Conservation (phyloP, 2,113 vertebrate species). For the Rhodinocichla rosea region DNA sequence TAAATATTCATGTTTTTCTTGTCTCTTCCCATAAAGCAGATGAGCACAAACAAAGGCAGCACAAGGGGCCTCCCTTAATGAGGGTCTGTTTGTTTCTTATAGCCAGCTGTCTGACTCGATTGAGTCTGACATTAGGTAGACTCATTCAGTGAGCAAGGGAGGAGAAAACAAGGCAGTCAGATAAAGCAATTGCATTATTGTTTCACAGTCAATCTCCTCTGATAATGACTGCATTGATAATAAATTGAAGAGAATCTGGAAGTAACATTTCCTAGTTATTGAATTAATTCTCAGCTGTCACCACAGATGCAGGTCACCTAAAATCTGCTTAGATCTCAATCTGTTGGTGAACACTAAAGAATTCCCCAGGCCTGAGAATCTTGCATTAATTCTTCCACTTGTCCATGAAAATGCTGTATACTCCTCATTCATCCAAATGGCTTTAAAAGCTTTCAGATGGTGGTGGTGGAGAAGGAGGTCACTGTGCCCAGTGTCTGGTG, state of each 20-base stretch:
- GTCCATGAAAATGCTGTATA: neutral
- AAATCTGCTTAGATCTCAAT: neutral
- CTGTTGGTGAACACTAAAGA: neutral
- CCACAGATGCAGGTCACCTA: neutral
- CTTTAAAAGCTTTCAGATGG: neutral
- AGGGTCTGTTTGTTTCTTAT: neutral
- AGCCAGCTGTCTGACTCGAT: conserved; percentile 24
- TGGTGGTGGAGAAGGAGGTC: neutral
- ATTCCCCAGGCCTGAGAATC: neutral
- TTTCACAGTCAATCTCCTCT: neutral
- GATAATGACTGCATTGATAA: neutral
- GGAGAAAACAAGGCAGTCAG: neutral
- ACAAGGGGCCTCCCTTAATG: conserved; percentile 16
- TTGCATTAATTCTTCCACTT: neutral
- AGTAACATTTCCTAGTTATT: neutral
- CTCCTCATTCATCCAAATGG: neutral
- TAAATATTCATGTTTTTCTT: conserved; percentile 37
- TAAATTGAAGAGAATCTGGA: neutral
- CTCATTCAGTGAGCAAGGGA: neutral
- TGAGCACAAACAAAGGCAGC: conserved; percentile 51
- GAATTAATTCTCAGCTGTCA: neutral
- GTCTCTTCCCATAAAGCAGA: neutral
- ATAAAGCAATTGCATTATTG: neutral
- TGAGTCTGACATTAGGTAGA: neutral
- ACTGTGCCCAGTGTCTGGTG: neutral